Percentiles rank a stretch among this genome's conserved stretches.
Conservation (phyloP, 2,797 vertebrate genomes). For the Acanthis flammea region DNA sequence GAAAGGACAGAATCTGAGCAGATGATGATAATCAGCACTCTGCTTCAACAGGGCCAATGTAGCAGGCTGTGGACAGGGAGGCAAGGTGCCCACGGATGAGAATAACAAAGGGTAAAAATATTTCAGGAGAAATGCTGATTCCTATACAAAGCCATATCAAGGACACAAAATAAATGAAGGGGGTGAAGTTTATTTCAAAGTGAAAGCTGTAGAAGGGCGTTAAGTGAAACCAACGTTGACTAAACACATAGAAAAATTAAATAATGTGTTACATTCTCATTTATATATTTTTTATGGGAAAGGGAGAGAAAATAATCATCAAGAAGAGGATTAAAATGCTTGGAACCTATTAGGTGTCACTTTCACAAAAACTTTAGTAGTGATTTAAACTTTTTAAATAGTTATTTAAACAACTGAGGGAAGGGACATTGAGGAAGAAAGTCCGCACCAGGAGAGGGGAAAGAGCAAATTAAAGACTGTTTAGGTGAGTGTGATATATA, state of each 20-base stretch:
- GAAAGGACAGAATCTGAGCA: background rate
- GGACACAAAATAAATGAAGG: background rate
- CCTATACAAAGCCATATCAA: background rate
- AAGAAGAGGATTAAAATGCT: background rate
- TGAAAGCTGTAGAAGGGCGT: background rate
- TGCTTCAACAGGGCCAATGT: background rate
- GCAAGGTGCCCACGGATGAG: fast-evolving
- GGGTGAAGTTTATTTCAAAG: background rate
- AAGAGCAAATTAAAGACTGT: background rate
- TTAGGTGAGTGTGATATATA: background rate
- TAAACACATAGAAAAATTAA: background rate
- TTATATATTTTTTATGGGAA: background rate
- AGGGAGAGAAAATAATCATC: background rate
- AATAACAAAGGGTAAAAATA: background rate
- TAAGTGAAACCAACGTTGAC: background rate
- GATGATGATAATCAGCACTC: background rate
- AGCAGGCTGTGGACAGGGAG: background rate
- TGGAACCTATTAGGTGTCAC: background rate
- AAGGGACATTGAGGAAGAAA: background rate
- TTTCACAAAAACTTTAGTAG: background rate
- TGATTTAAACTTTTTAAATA: background rate
- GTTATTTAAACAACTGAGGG: background rate
- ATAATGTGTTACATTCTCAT: background rate
- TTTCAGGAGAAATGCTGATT: background rate
- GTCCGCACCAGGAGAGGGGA: background rate